Percentiles rank a stretch among this genome's conserved stretches.
phyloP scores from a whole-genome alignment of 2,797 vertebrate species.

The Ctenopoma multispine region DNA sequence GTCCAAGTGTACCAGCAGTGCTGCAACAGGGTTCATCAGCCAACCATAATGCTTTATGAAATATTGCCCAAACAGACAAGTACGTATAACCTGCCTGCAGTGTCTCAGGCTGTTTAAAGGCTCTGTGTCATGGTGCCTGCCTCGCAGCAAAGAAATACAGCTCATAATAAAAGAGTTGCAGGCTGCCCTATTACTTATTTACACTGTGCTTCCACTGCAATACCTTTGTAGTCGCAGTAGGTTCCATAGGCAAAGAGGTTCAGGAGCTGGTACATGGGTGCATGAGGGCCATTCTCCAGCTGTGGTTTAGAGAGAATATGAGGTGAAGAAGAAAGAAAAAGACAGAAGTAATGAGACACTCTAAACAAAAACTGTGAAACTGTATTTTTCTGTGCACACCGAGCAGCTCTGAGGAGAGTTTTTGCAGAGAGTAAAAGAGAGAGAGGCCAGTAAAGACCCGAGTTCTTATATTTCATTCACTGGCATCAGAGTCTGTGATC shows the following conservation, averaged over 20 bases:
- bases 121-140: constrained; percentile 51
- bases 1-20: constrained; percentile 23
- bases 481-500: constrained; percentile 9
- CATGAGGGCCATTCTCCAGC: constrained; percentile 90
- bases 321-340: constrained; percentile 31
- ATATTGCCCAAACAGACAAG: constrained; percentile 34
- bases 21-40: constrained; percentile 27
- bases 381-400: constrained; percentile 34
- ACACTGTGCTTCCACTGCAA: constrained; percentile 64
- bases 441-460: constrained; percentile 3
- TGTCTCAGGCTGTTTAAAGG: constrained; percentile 53
- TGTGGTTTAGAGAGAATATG: constrained; percentile 56
- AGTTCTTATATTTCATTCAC: constrained; percentile 12
- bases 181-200: constrained; percentile 74
- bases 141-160: constrained; percentile 64
- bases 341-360: constrained; percentile 40
- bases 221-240: constrained; percentile 97
- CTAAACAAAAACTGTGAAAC: constrained; percentile 10
- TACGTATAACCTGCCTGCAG: constrained; percentile 48
- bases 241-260: constrained; percentile 97
- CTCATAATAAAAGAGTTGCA: constrained; percentile 72
- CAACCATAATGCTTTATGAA: constrained; percentile 30
- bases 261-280: constrained; percentile 93
- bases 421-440: constrained; percentile 2
- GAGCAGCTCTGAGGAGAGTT: constrained; percentile 21